Conservation (phyloP, 2,797 vertebrate species). For the Paguma larvata region DNA sequence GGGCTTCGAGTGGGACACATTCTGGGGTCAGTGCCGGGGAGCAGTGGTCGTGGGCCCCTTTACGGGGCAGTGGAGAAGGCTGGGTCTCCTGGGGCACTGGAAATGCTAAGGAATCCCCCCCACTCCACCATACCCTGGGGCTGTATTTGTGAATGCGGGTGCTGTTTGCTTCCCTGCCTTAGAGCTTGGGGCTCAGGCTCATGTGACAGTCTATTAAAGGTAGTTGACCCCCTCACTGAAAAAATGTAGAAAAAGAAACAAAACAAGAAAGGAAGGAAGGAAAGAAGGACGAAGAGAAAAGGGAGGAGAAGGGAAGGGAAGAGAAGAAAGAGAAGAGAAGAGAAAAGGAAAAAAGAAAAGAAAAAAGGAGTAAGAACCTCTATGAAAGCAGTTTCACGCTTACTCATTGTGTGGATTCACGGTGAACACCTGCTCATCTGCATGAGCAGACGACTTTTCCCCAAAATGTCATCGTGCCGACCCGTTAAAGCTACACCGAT, state of each 20-base stretch:
- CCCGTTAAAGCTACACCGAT: neutral
- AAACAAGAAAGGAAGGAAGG: too few relatives aligned
- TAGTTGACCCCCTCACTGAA: too few relatives aligned
- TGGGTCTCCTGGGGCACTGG: neutral
- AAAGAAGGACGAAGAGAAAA: too few relatives aligned
- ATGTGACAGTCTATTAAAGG: neutral
- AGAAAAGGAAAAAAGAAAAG: too few relatives aligned
- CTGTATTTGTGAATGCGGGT: neutral
- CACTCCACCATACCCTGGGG: neutral
- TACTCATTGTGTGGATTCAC: neutral
- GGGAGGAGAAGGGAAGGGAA: too few relatives aligned
- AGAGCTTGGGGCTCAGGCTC: neutral
- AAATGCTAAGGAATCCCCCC: neutral
- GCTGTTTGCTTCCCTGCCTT: too few relatives aligned
- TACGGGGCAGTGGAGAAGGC: neutral
- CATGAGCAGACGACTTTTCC: neutral
- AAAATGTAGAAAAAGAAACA: neutral
- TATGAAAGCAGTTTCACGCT: neutral
- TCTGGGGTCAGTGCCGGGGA: neutral
- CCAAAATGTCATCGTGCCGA: neutral
- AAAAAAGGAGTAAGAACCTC: too few relatives aligned
- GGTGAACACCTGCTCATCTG: neutral
- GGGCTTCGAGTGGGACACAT: neutral
- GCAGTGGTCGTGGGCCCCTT: neutral
- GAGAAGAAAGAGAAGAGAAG: too few relatives aligned